phyloP scores from a whole-genome alignment of 2,797 vertebrate species.

The Antennarius maculatus region DNA sequence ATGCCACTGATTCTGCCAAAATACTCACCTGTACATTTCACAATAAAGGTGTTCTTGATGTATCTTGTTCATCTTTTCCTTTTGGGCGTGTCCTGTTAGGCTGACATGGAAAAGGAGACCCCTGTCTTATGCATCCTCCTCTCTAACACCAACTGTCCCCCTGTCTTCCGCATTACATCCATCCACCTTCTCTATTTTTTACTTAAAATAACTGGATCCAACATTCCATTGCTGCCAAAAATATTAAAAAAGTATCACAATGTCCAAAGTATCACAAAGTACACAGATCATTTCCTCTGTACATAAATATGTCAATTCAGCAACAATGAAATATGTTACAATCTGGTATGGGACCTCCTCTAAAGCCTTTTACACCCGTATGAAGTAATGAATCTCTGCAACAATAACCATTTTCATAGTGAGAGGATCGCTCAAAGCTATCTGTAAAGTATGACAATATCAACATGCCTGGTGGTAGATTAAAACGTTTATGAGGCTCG shows the following conservation, averaged over 20 bases:
- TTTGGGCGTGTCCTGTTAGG: too few species aligned
- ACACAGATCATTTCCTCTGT: not conserved
- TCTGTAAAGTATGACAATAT: conserved; percentile 46
- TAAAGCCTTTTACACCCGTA: conserved; percentile 14
- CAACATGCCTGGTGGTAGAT: conserved; percentile 56
- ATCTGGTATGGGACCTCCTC: conserved; percentile 4
- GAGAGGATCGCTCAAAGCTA: conserved; percentile 34
- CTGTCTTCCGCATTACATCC: too few species aligned
- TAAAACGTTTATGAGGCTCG: conserved; percentile 62
- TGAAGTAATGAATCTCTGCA: conserved; percentile 32
- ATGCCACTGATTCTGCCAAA: too few species aligned
- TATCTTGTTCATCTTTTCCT: too few species aligned
- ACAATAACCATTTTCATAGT: conserved; percentile 32
- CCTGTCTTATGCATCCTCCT: not conserved
- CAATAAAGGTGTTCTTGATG: too few species aligned
- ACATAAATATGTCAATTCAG: not conserved
- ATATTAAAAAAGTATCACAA: not conserved
- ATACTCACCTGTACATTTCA: not conserved
- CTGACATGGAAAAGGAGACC: too few species aligned
- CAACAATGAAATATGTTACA: conserved; percentile 7
- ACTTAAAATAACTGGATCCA: not conserved
- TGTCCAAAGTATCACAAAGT: not conserved
- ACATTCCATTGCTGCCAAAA: not conserved
- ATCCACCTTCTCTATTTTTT: too few species aligned
- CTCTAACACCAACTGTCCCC: too few species aligned